Evolutionary conservation across 1,140 invertebrate genomes (phyloP), one percentile per base, ranked within the genome.

Genomic region (Papilio dardanus): DNA sequence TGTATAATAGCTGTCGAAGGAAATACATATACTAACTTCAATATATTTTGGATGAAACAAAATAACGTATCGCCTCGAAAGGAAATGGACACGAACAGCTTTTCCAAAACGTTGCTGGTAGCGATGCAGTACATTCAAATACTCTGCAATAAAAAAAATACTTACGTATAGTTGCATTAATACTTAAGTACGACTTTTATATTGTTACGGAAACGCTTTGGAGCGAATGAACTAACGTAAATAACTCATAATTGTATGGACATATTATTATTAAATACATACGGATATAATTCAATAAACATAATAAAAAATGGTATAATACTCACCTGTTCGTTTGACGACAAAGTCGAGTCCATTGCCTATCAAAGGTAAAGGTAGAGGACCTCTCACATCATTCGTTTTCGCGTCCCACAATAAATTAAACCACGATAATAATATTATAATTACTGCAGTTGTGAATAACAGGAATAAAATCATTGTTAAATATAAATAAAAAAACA

Each of bases 301-400:
- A n/a, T n/a, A 3, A n/a, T n/a, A n/a, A 3, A 24, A 54, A 24
- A 54, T 54, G 62, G 54, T 62, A 19, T 33, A 67, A n/a, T 68
- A 75, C 80, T 79, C 78, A 86, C 88, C 78, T 75, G 80, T 71
- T 68, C 84, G 79, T 75, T 81, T 82, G 2, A 76, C 80, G 3
- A 86, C 21, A 54, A 90, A 90, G 30, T 83, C 69, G 75, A 83
- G 81, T 33, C 80, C 86, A 79, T 89, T 89, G 24, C 89, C 89
- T 7, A 91, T 40, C n/a, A 91, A 1, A 8, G 88, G 89, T 14
- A 87, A 62, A 6, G 88, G 88, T 3, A 35, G 46, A 1, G 89
- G 89, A 50, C 89, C 89, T 2, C 77, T 75, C 42, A 88, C 12
- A 50, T 88, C 83, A n/a, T 75, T 76, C 4, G 24, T 76, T 16